A percentile compares a stretch with the other conserved stretches of the same genome.
Evolutionary conservation across 1,140 invertebrate species (phyloP).

Genomic region (Nomia melanderi): DNA sequence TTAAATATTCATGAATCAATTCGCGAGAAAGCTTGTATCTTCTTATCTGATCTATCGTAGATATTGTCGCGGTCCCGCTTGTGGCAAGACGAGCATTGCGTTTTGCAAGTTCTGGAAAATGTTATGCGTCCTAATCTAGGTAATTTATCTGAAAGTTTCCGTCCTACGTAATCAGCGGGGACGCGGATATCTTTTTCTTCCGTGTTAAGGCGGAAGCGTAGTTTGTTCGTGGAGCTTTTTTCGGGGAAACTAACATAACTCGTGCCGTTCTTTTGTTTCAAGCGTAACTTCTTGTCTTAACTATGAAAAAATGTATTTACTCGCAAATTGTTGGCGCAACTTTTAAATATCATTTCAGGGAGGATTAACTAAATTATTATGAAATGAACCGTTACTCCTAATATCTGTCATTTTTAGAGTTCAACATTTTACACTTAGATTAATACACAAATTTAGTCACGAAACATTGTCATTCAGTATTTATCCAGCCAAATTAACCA

Average conservation of each 20-base stretch:
- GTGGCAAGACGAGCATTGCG: background rate
- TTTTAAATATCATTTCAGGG: no score
- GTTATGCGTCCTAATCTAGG: slow-evolving; percentile 22
- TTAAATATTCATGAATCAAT: slow-evolving; percentile 47
- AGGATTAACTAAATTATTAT: no score
- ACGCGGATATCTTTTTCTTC: slow-evolving; percentile 1
- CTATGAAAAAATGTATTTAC: background rate
- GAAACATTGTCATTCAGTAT: no score
- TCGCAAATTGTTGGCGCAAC: no score
- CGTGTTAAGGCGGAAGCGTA: background rate
- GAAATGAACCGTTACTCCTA: no score
- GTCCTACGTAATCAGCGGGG: slow-evolving; percentile 3
- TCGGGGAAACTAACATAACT: background rate
- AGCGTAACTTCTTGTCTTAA: background rate
- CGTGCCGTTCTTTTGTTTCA: background rate
- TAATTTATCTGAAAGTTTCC: slow-evolving; percentile 22
- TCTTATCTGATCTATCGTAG: slow-evolving; percentile 23
- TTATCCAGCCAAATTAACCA: no score
- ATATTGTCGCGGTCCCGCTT: background rate
- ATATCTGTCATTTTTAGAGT: no score
- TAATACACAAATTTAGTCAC: no score
- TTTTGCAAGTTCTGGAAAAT: slow-evolving; percentile 13
- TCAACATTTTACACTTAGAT: no score
- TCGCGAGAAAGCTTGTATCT: slow-evolving; percentile 9
- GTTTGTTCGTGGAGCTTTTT: background rate